phyloP scores from a whole-genome alignment of 2,113 vertebrate species.

The Eidolon helvum region DNA sequence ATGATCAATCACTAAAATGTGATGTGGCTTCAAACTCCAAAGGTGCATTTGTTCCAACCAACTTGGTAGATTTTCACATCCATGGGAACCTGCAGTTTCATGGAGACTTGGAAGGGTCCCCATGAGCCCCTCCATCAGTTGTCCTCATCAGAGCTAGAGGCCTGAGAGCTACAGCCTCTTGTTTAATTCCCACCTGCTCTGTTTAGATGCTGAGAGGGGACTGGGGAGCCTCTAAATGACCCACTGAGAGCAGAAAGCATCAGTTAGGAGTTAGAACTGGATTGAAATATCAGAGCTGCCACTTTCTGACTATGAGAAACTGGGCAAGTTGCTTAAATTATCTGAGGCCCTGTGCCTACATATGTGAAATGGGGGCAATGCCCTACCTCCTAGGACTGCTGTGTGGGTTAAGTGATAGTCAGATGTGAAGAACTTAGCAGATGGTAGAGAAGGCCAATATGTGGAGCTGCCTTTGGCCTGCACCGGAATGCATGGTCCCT shows the following conservation, averaged over 20 bases:
- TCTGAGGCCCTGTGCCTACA: neutral
- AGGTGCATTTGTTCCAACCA: neutral
- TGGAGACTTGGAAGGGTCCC: neutral
- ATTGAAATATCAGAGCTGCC: neutral
- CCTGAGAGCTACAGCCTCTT: neutral
- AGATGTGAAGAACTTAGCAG: rapidly evolving
- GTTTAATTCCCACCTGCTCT: neutral
- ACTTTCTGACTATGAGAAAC: neutral
- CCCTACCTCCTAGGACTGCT: neutral
- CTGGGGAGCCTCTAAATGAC: neutral
- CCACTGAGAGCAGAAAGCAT: neutral
- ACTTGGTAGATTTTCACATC: neutral
- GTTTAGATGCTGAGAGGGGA: neutral
- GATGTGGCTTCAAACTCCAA: conserved; percentile 6
- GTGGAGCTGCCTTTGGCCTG: neutral
- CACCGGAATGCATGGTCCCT: neutral
- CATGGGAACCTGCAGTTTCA: neutral
- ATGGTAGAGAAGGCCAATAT: neutral
- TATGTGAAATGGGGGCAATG: neutral
- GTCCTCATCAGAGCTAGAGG: neutral
- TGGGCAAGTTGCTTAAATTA: neutral
- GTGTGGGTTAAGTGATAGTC: neutral
- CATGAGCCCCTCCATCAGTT: neutral
- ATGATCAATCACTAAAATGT: conserved; percentile 35
- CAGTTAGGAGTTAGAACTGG: neutral